These are phyloP conservation scores for Lepidonotus clava DNA, from an alignment of 2,888 invertebrate genomes.

Conservation along the genomic window DNA sequence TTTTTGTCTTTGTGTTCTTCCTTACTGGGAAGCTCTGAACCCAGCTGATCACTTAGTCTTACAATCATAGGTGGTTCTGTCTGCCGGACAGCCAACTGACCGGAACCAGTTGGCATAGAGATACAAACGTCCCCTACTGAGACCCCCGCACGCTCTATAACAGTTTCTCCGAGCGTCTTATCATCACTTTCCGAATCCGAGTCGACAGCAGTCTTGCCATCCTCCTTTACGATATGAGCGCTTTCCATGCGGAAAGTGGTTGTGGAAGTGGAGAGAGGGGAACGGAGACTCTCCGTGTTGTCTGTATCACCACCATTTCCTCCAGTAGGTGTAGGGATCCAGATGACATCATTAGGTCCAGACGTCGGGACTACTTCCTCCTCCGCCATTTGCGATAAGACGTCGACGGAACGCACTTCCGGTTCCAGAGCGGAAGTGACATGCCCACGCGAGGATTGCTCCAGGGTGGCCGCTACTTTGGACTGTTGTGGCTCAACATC, in stretches of 20 bases:
- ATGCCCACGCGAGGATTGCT: neutral
- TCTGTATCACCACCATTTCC: neutral
- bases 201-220: no score
- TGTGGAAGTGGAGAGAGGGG: neutral
- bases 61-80: no score
- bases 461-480: neutral
- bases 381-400: neutral
- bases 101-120: neutral
- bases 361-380: neutral
- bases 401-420: neutral
- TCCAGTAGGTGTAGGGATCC: neutral
- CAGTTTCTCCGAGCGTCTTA: no score
- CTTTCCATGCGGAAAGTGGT: neutral
- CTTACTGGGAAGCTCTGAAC: no score
- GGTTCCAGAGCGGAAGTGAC: slow-evolving; percentile 7
- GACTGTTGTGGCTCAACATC: neutral
- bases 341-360: neutral
- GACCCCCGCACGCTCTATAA: neutral
- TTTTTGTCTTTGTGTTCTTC: no score
- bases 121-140: neutral
- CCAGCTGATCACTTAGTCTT: no score
- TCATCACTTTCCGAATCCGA: no score
- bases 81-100: no score
- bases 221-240: no score
- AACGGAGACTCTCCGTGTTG: no score